Base-by-base conservation (phyloP, 2,113 vertebrate genomes). In the Ariopsis seemanni region DNA sequence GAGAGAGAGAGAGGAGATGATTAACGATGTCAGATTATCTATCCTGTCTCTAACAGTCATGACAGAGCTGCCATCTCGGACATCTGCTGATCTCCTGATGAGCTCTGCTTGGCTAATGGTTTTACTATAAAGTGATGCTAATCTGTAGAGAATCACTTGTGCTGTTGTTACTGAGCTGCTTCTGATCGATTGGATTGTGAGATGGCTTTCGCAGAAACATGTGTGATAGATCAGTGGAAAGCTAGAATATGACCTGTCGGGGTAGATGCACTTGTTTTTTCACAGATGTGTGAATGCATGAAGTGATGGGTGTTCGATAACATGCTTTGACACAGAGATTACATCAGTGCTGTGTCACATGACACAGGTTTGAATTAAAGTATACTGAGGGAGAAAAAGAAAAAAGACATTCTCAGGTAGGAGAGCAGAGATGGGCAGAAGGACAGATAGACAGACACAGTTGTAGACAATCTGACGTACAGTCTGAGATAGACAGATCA, bases 61-160 rank as follows among this genome's bases (percentile, higher is more conserved):
- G 34, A 34, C 34, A 34, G 34, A 34, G 34, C 34, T 34, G 34
- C 34, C 8, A n/a, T 57, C 12, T 20, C 65, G n/a, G 17, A 82
- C 53, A 79, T 55, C 85, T 55, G 48, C 52, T 74, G 79, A 82
- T 60, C 86, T 58, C 25, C 85, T 42, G 62, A 63, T 82, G 55
- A 74, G 58, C 42, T 82, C 34, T 50, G 53, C 65, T 17, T 52
- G 78, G 65, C 65, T 72, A 62, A 87, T 87, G 63, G 34, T 58
- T 82, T 82, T 69, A 27, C 85, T 48, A 72, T 72, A n/a, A 79
- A 87, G 57, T 79, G 75, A 86, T 34, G 85, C 62, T 86, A 81
- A 80, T 86, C 75, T 80, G 42, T 17, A 86, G 60, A 86, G 80
- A 80, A 80, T 80, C 75, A 57, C 60, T 86, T 34, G 79, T 20